phyloP scores from a whole-genome alignment of 2,888 invertebrate species.

The Pristionchus japonicus region DNA sequence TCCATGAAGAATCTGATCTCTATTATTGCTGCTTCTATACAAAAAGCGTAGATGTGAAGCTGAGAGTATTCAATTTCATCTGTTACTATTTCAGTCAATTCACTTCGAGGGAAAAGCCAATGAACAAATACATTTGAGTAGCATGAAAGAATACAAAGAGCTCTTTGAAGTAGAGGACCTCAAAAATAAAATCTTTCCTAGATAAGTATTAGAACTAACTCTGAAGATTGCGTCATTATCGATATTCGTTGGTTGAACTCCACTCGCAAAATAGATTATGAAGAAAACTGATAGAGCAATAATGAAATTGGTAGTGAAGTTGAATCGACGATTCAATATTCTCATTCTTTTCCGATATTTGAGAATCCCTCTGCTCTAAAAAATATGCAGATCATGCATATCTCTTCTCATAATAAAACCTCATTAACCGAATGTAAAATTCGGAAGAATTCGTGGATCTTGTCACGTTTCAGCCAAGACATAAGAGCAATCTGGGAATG shows the following conservation, averaged over 20 bases:
- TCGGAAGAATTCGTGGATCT: background rate
- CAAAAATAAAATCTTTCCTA: background rate
- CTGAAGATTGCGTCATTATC: background rate
- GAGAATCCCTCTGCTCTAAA: background rate
- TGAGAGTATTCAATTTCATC: background rate
- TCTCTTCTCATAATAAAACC: background rate
- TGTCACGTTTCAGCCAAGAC: background rate
- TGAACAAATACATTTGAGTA: slow-evolving; percentile 50
- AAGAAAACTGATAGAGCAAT: background rate
- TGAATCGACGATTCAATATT: background rate
- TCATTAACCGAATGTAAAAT: background rate
- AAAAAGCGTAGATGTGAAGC: background rate
- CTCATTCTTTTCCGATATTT: background rate
- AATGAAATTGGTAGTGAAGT: background rate
- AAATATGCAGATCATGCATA: background rate
- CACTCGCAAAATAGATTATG: background rate
- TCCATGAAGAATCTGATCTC: background rate
- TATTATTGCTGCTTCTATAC: background rate
- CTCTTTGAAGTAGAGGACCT: background rate
- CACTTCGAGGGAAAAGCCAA: background rate
- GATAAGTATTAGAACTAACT: background rate
- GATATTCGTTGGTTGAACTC: background rate
- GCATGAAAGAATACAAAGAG: background rate
- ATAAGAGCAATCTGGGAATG: background rate
- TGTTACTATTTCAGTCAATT: background rate